Percentiles rank a stretch among this genome's conserved stretches.
phyloP scores from a whole-genome alignment of 2,113 vertebrate species.

The Ranitomeya variabilis region DNA sequence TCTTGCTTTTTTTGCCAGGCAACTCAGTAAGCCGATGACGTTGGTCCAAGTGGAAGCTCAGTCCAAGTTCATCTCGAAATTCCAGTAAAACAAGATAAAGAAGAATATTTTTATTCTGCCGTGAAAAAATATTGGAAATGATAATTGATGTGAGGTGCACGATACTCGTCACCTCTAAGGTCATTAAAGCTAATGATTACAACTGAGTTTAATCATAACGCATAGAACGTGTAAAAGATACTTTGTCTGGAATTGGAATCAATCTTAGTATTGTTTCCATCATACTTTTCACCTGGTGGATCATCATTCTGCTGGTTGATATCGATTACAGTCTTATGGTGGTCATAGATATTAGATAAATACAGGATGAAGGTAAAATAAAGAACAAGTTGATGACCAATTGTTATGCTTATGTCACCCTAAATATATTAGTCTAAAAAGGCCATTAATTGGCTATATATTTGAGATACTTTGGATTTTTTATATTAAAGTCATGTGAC shows the following conservation, averaged over 20 bases:
- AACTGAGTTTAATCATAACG: no score
- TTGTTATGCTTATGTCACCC: no score
- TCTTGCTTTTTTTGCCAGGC: conserved; percentile 63
- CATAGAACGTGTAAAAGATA: no score
- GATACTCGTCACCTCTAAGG: not conserved
- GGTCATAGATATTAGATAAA: no score
- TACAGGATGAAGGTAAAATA: no score
- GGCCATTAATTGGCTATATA: no score
- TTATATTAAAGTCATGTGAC: no score
- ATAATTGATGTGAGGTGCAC: conserved; percentile 20
- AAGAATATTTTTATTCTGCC: conserved; percentile 47
- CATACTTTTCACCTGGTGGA: not conserved
- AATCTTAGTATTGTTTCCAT: not conserved
- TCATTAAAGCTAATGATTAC: not conserved
- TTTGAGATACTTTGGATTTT: no score
- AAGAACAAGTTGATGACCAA: no score
- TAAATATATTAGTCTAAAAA: no score
- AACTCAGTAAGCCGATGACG: conserved; percentile 64
- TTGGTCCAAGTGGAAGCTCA: conserved; percentile 58
- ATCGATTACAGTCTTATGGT: no score
- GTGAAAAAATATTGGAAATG: conserved; percentile 55
- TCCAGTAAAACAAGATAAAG: conserved; percentile 64
- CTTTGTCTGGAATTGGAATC: not conserved
- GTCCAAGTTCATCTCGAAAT: conserved; percentile 62
- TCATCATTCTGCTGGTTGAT: not conserved